Evolutionary conservation across 2,113 vertebrate genomes (phyloP).

Genomic region (Perccottus glenii): DNA sequence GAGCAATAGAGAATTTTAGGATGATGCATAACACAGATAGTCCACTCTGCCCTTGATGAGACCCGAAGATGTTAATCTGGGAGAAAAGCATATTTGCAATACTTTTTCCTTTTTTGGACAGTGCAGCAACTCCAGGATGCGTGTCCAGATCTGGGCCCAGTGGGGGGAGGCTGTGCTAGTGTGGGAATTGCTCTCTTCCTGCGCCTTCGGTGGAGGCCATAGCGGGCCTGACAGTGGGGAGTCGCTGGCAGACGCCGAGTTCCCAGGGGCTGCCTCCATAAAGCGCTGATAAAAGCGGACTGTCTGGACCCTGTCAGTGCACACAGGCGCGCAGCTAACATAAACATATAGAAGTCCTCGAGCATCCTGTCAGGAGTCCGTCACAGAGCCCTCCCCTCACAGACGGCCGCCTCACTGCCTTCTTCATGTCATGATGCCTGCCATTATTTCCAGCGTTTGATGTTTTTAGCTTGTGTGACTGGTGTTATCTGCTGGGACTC

Average conservation of each 20-base stretch:
- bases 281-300: constrained; percentile 73
- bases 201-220: constrained; percentile 55
- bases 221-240: constrained; percentile 74
- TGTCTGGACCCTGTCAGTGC: constrained; percentile 74
- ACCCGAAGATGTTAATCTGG: constrained; percentile 56
- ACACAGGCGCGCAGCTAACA: constrained; percentile 73
- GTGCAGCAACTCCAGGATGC: constrained; percentile 46
- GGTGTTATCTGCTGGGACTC: constrained; percentile 68
- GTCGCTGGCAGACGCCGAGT: constrained; percentile 66
- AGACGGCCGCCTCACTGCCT: constrained; percentile 38
- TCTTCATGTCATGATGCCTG: constrained; percentile 79
- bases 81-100: constrained; percentile 66
- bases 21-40: constrained; percentile 35
- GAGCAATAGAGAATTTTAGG: constrained; percentile 9
- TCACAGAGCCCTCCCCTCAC: constrained; percentile 59
- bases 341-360: constrained; percentile 78
- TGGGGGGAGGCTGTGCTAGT: constrained; percentile 63
- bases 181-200: constrained; percentile 78
- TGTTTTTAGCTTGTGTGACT: constrained; percentile 77
- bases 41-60: constrained; percentile 36
- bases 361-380: constrained; percentile 68
- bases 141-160: constrained; percentile 49
- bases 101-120: constrained; percentile 73
- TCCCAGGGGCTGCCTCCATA: constrained; percentile 74
- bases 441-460: constrained; percentile 83